Conservation (phyloP, 2,113 vertebrate species). For the Phalacrocorax carbo region DNA sequence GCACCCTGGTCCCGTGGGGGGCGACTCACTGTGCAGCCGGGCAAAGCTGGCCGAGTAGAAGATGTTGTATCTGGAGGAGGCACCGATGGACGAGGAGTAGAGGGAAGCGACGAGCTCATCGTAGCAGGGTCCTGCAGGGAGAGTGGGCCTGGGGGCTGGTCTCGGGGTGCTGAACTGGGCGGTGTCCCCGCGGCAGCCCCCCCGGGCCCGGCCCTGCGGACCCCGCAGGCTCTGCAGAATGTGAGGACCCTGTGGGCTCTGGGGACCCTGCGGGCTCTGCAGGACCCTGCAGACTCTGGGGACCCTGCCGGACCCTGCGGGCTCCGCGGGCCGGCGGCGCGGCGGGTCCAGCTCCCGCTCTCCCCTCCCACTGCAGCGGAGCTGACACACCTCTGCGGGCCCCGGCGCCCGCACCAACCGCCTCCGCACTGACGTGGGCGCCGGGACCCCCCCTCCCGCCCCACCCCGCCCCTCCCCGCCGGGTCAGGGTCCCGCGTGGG, state of each 20-base stretch:
- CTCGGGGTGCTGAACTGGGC: background rate
- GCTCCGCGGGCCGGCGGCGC: background rate
- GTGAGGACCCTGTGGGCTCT: too few relatives aligned
- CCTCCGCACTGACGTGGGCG: constrained; percentile 30
- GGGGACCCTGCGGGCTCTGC: too few relatives aligned
- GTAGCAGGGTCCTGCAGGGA: constrained; percentile 83
- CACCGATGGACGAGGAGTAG: constrained; percentile 88
- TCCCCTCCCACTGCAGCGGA: constrained; percentile 61
- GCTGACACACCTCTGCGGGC: constrained; percentile 58
- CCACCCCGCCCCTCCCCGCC: too few relatives aligned
- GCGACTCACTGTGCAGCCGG: constrained; percentile 88
- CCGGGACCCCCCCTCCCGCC: background rate
- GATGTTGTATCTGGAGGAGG: constrained; percentile 91
- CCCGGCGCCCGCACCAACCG: background rate
- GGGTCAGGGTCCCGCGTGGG: too few relatives aligned
- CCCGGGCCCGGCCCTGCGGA: background rate
- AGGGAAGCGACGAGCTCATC: constrained; percentile 89
- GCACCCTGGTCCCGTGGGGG: accelerated
- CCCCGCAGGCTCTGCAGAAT: background rate
- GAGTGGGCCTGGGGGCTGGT: background rate
- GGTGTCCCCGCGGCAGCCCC: background rate
- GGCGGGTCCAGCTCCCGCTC: background rate
- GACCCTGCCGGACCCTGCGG: background rate
- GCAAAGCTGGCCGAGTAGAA: constrained; percentile 90
- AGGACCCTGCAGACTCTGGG: background rate